Evolutionary conservation across 92 coral and sea anemone genomes (phyloP), one percentile per base, ranked within the genome.

Genomic region (Zoanthus gigantus): DNA sequence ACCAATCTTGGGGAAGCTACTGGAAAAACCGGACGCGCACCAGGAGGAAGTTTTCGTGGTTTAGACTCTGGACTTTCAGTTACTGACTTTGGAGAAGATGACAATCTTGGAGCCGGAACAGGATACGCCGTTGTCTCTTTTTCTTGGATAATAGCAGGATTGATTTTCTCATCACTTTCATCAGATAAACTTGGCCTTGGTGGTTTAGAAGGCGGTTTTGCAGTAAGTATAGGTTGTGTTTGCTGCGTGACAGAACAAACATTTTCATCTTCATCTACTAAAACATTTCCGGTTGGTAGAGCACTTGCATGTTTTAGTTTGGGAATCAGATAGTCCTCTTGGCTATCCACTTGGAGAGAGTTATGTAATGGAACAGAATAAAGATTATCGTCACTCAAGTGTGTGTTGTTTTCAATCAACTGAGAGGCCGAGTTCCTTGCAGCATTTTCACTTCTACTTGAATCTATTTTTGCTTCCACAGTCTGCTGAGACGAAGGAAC

Each of bases 41-140:
- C 74, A 8, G 85, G 23, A n/a, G 85, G 45, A 57, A 81, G 23
- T 46, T 66, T 81, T 12, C 76, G 74, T 4, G 85, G 85, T 68
- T 66, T 81, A 13, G 85, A 75, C 14, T 81, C 85, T 63, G 85
- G 85, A 12, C 76, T 81, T 18, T 15, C 15, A 29, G 4, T 34
- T 60, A 23, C 74, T 42, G 74, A 5, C 12, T 47, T 81, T 67
- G 85, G 85, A 28, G 75, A 65, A 45, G 85, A 52, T 14, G 60
- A 11, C 46, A 73, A n/a, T 66, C 74, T 67, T 13, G 46, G 45
- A 53, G 61, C 48, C 12, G 85, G 74, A 67, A 67, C 23, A 29
- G 75, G 85, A 9, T 67, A 17, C 18, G n/a, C 45, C 1, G 14
- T 8, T 4, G 85, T 28, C 17, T 81, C 71, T 15, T 2, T 47